Conservation (phyloP, 2,797 vertebrate genomes). For the Sebastes cheni region DNA sequence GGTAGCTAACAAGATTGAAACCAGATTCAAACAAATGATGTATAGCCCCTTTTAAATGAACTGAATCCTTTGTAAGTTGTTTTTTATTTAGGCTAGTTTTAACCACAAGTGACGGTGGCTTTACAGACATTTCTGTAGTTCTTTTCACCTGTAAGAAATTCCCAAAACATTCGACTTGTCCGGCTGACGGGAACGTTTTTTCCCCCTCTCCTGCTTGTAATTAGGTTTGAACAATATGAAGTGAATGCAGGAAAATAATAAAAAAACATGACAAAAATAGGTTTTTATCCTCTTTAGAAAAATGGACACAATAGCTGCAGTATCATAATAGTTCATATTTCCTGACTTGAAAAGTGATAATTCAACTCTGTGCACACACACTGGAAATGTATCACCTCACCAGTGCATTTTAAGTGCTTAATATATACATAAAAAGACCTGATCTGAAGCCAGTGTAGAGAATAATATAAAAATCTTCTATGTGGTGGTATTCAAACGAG, state of each 20-base stretch:
- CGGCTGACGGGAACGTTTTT: neutral
- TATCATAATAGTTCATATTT: neutral
- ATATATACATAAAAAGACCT: neutral
- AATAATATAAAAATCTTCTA: neutral
- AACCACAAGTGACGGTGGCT: neutral
- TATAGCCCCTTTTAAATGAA: neutral
- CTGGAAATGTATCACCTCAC: neutral
- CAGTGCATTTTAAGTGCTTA: neutral
- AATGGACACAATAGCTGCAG: neutral
- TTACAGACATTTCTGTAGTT: neutral
- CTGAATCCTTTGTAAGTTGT: neutral
- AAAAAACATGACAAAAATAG: neutral
- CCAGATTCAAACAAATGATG: neutral
- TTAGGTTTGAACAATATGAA: neutral
- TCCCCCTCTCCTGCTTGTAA: neutral
- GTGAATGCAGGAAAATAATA: neutral
- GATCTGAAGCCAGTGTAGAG: neutral
- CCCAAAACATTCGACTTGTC: neutral
- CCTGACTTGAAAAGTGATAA: neutral
- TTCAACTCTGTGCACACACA: neutral
- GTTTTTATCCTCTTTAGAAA: neutral
- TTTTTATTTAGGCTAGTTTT: neutral
- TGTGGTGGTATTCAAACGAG: neutral
- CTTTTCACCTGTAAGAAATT: neutral
- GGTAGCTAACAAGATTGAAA: neutral